Evolutionary conservation across 2,888 invertebrate genomes (phyloP).

Genomic region (Polietes domitor): DNA sequence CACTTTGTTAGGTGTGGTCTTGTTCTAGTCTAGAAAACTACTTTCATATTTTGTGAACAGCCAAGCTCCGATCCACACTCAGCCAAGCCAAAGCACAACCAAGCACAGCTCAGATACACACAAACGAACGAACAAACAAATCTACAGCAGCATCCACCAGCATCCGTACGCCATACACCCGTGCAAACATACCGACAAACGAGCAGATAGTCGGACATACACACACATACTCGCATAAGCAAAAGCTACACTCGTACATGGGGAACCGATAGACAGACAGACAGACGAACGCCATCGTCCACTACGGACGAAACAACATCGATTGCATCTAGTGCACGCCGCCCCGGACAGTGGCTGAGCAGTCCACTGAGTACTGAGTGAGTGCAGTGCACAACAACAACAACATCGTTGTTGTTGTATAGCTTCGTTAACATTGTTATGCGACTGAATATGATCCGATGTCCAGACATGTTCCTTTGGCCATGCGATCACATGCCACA

Average conservation of each 20-base stretch:
- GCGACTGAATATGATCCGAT: conserved; percentile 69
- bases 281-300: conserved; percentile 19
- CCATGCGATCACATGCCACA: conserved; percentile 69
- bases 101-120: not conserved
- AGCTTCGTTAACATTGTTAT: conserved; percentile 26
- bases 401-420: conserved; percentile 20
- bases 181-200: conserved; percentile 5
- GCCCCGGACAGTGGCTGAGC: not conserved
- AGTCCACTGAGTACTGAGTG: conserved; percentile 8
- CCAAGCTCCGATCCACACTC: conserved; percentile 69
- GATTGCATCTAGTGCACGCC: conserved; percentile 33
- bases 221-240: not conserved
- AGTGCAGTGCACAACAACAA: too few relatives aligned
- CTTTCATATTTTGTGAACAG: conserved; percentile 75
- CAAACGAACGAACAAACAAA: too few relatives aligned
- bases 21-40: conserved; percentile 78
- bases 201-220: not conserved
- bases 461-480: conserved; percentile 55
- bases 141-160: conserved; percentile 38
- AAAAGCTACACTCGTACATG: not conserved
- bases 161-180: conserved; percentile 53
- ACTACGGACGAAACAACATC: conserved; percentile 10
- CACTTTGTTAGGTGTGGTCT: conserved; percentile 76
- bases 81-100: conserved; percentile 25
- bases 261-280: too few relatives aligned